Conservation (phyloP, 2,113 vertebrate species). For the Xenopus borealis region DNA sequence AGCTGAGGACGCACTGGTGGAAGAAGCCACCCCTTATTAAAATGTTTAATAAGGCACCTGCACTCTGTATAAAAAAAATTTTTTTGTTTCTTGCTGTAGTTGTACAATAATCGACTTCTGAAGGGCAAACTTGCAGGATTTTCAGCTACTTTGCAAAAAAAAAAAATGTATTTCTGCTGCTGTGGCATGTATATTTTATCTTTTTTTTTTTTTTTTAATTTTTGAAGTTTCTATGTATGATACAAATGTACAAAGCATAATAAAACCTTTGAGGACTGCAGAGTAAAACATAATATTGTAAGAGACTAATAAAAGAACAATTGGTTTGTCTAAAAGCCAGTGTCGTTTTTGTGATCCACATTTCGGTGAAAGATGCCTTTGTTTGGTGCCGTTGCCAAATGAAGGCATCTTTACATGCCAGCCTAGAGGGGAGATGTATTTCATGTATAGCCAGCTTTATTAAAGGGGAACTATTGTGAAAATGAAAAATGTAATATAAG, state of each 20-base stretch:
- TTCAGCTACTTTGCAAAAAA: too few species aligned
- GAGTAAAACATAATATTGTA: constrained; percentile 35
- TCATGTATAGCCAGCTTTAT: too few species aligned
- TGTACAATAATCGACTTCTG: constrained; percentile 30
- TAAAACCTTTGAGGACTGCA: constrained; percentile 36
- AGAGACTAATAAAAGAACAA: constrained; percentile 35
- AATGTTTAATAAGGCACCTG: constrained; percentile 10
- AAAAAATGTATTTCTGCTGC: constrained; percentile 5
- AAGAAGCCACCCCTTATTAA: constrained; percentile 4
- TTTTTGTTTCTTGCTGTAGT: constrained; percentile 34
- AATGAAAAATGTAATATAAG: too few species aligned
- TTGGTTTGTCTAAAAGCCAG: constrained; percentile 20
- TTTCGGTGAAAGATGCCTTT: too few species aligned
- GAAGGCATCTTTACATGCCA: too few species aligned
- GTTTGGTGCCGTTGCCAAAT: too few species aligned
- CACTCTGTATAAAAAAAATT: constrained; percentile 29
- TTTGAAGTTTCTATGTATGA: constrained; percentile 28
- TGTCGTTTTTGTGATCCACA: too few species aligned
- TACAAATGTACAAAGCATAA: constrained; percentile 42
- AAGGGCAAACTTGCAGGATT: constrained; percentile 19
- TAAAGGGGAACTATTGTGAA: too few species aligned
- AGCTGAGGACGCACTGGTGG: not conserved
- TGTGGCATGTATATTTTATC: constrained; percentile 47
- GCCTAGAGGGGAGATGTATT: too few species aligned
- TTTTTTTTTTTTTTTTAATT: constrained; percentile 25